These are phyloP conservation scores for Dolomedes plantarius DNA, from an alignment of 2,888 invertebrate genomes.

Conservation along the genomic window DNA sequence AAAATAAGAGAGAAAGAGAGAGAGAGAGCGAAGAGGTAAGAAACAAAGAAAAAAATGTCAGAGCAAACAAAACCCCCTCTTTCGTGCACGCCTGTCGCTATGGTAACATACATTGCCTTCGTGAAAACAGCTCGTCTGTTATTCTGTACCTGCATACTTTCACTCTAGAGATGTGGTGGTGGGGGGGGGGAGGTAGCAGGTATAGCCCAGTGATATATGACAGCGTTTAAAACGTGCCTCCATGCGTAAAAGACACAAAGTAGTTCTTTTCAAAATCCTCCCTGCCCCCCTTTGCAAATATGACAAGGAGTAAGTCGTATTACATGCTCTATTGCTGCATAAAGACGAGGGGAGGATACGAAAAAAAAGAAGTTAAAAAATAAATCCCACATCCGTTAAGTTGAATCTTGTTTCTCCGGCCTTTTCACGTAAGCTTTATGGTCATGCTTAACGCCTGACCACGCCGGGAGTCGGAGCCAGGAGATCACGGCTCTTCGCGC, in stretches of 20 bases:
- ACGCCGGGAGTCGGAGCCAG: constrained; percentile 5
- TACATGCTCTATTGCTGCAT: constrained; percentile 67
- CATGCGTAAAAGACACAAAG: constrained; percentile 65
- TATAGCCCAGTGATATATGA: constrained; percentile 56
- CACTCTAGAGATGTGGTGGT: constrained; percentile 10
- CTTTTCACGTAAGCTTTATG: constrained; percentile 36
- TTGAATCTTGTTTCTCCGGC: not conserved
- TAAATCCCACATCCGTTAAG: constrained; percentile 54
- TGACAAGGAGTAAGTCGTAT: constrained; percentile 70
- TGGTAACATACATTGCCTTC: constrained; percentile 48
- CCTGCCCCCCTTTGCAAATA: constrained; percentile 39
- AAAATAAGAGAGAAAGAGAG: not conserved
- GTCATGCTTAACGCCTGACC: constrained; percentile 55
- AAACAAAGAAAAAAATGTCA: constrained; percentile 39
- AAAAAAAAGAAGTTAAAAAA: constrained; percentile 24
- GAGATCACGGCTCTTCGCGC: constrained; percentile 42
- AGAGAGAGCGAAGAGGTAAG: not conserved
- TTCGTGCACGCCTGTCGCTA: constrained; percentile 45
- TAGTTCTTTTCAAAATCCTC: constrained; percentile 35
- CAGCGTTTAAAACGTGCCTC: constrained; percentile 56
- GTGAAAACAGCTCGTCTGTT: constrained; percentile 71
- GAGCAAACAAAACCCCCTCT: constrained; percentile 55
- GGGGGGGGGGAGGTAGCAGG: not conserved
- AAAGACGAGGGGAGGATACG: constrained; percentile 52
- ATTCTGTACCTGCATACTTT: constrained; percentile 60